These are phyloP conservation scores for Alcedo quadribrachys DNA, from an alignment of 2,797 vertebrate species.

Conservation along the genomic window DNA sequence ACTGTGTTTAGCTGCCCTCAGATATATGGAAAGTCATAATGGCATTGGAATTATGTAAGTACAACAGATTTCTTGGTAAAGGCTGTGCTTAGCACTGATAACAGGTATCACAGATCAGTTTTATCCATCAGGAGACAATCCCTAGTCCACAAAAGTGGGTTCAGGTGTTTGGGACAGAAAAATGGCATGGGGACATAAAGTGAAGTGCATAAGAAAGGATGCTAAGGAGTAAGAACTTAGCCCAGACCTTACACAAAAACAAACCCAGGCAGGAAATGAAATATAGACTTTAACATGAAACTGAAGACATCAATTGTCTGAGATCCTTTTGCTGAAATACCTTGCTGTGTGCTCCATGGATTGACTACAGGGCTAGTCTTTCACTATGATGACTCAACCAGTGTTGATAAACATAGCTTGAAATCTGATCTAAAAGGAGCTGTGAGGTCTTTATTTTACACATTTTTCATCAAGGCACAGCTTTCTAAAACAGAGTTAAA, in stretches of 20 bases:
- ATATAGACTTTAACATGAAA: not conserved
- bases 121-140: not conserved
- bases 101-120: not conserved
- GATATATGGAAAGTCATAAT: not conserved
- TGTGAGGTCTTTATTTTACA: not conserved
- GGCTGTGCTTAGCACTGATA: not conserved
- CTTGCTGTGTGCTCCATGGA: not conserved
- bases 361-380: not conserved
- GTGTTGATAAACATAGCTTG: slow-evolving; percentile 19
- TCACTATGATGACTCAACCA: not conserved
- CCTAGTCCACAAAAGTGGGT: not conserved
- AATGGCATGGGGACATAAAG: not conserved
- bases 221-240: not conserved
- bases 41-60: not conserved
- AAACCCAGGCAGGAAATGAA: not conserved
- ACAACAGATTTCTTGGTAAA: not conserved
- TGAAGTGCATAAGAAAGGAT: not conserved
- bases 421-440: slow-evolving; percentile 6
- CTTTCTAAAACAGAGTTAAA: not conserved
- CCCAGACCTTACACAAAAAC: not conserved
- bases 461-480: not conserved
- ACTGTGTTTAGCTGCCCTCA: not conserved
- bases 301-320: not conserved
- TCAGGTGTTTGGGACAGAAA: not conserved
- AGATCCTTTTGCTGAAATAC: not conserved